Conservation (phyloP, 2,113 vertebrate species). For the Pogona vitticeps region DNA sequence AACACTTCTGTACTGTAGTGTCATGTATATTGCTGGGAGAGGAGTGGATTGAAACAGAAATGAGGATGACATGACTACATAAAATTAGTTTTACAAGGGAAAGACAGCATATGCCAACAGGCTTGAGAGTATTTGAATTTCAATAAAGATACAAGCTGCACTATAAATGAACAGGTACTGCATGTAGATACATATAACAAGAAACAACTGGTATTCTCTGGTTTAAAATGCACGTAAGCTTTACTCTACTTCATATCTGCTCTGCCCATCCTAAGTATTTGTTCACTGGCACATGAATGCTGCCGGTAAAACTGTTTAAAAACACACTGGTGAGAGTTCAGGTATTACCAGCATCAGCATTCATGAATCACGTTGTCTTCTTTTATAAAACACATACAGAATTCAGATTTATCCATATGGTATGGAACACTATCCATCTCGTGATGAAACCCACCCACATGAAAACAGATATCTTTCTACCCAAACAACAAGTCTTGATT, state of each 20-base stretch:
- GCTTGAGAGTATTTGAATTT: conserved; percentile 8
- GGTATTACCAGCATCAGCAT: too few relatives aligned
- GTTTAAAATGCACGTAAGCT: not conserved
- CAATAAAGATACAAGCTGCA: not conserved
- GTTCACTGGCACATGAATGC: not conserved
- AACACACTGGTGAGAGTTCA: too few relatives aligned
- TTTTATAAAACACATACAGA: too few relatives aligned
- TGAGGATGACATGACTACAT: not conserved
- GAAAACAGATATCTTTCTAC: too few relatives aligned
- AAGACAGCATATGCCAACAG: not conserved
- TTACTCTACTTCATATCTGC: not conserved
- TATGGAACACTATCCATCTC: too few relatives aligned
- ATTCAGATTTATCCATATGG: too few relatives aligned
- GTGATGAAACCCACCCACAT: too few relatives aligned
- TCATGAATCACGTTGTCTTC: too few relatives aligned
- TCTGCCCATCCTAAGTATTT: not conserved
- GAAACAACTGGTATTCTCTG: not conserved
- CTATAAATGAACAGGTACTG: conserved; percentile 6
- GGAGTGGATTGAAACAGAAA: not conserved
- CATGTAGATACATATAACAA: not conserved
- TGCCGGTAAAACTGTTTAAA: not conserved
- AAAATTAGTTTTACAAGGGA: conserved; percentile 7
- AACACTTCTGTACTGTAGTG: not conserved
- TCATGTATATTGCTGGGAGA: not conserved
- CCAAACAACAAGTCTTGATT: too few relatives aligned